These are phyloP conservation scores for Loripinus fragilis DNA, from an alignment of 2,888 invertebrate species.

Conservation along the genomic window DNA sequence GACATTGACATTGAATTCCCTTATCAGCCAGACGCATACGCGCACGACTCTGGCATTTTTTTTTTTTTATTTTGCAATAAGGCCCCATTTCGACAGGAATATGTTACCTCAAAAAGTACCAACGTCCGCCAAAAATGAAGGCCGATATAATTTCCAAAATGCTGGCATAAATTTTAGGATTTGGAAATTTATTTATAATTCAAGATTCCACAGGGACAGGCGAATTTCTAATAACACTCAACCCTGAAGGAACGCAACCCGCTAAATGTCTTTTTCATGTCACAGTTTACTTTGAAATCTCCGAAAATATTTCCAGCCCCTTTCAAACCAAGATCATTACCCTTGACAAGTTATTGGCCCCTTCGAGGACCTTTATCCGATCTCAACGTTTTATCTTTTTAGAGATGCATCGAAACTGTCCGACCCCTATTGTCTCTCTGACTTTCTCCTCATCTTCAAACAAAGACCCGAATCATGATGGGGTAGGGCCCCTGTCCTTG, in stretches of 20 bases:
- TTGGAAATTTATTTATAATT: not conserved
- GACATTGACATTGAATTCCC: too few species aligned
- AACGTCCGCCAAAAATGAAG: not conserved
- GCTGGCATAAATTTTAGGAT: conserved; percentile 6
- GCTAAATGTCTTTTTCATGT: conserved; percentile 17
- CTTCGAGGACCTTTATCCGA: conserved; percentile 23
- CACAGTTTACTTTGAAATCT: conserved; percentile 17
- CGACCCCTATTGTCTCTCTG: conserved; percentile 29
- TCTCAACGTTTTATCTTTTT: conserved; percentile 11
- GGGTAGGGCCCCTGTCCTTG: conserved; percentile 30
- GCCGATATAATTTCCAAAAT: not conserved
- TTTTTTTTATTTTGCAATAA: too few species aligned
- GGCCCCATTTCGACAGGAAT: too few species aligned
- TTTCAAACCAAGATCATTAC: conserved; percentile 12
- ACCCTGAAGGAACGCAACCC: conserved; percentile 3
- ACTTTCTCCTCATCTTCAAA: conserved; percentile 23
- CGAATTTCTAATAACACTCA: conserved; percentile 14
- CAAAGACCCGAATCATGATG: conserved; percentile 27
- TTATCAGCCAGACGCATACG: too few species aligned
- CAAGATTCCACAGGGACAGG: conserved; percentile 6
- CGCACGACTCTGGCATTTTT: too few species aligned
- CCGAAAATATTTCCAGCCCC: not conserved
- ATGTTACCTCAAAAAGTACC: not conserved
- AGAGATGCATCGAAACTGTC: conserved; percentile 20
- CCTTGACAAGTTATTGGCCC: conserved; percentile 11